phyloP scores from a whole-genome alignment of 1,140 invertebrate species.

The Drepana arcuata region DNA sequence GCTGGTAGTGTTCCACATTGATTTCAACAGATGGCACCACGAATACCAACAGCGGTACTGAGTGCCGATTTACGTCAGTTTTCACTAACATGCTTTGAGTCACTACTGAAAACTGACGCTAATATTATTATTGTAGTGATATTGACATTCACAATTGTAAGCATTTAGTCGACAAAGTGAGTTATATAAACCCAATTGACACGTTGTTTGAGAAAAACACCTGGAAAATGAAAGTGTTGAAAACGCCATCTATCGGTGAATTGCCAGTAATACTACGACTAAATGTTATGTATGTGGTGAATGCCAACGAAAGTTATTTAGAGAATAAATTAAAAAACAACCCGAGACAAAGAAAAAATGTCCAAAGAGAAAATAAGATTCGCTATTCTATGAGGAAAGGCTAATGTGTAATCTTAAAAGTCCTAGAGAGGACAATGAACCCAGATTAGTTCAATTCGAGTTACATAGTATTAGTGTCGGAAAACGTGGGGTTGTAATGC shows the following conservation, averaged over 20 bases:
- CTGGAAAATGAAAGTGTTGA: not conserved
- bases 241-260: not conserved
- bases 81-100: slow-evolving; percentile 7
- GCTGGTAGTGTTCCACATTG: slow-evolving; percentile 98
- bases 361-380: too few relatives aligned
- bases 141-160: slow-evolving; percentile 4
- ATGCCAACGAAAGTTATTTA: too few relatives aligned
- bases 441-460: too few relatives aligned
- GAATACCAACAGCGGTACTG: slow-evolving; percentile 96
- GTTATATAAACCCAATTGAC: not conserved
- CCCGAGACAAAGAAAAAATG: too few relatives aligned
- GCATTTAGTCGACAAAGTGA: not conserved
- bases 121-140: slow-evolving; percentile 5
- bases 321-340: too few relatives aligned
- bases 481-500: too few relatives aligned
- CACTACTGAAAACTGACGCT: not conserved
- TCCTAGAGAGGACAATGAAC: too few relatives aligned
- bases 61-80: slow-evolving; percentile 31
- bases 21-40: slow-evolving; percentile 99
- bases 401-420: too few relatives aligned
- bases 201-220: not conserved
- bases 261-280: too few relatives aligned
- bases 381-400: too few relatives aligned
- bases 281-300: too few relatives aligned
- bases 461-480: too few relatives aligned